Evolutionary conservation across 35 echinoderm and acorn worm genomes (phyloP), one percentile per base, ranked within the genome.

Genomic region (Anneissia japonica): DNA sequence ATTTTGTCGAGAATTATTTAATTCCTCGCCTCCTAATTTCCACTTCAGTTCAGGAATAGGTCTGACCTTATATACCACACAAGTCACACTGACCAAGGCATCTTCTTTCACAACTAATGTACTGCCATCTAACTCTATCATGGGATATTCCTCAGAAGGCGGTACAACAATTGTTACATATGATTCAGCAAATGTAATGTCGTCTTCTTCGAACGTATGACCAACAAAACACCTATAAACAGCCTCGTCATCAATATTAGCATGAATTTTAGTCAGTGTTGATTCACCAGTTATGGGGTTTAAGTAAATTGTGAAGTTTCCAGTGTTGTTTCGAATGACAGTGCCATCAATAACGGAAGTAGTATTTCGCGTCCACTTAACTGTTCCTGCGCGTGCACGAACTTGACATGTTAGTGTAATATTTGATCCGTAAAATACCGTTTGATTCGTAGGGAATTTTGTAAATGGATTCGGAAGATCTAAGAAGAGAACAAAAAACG

Each of bases 141-240:
- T 26, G 2, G 51, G 51, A 64, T 64, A 64, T 3, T 64, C 51
- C 7, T 23, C 51, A 6, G 19, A 6, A 6, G 51, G 51, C 51
- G 19, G 51, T 3, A 64, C 21, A 64, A 64, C 21, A 23, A 64
- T 23, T 64, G 51, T 64, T 23, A 64, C 51, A 23, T 64, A 64
- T 3, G 46, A 45, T 72, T 84, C 82, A 4, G 32, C 82, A 84
- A 72, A 84, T 0, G 30, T 84, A 32, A 84, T 35, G 31, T 84
- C 82, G 51, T 46, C 46, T 35, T 26, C 6, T 34, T 72, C 34
- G 82, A 84, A 84, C 1, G 82, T 84, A 56, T 73, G 46, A 1
- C 82, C 82, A 16, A 56, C 82, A 33, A 21, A 72, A 28, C 82
- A 84, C 28, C 82, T 84, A 72, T 84, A 84, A 10, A 30, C 82